Base-by-base conservation (phyloP, 2,113 vertebrate genomes). In the Actenoides hombroni region DNA sequence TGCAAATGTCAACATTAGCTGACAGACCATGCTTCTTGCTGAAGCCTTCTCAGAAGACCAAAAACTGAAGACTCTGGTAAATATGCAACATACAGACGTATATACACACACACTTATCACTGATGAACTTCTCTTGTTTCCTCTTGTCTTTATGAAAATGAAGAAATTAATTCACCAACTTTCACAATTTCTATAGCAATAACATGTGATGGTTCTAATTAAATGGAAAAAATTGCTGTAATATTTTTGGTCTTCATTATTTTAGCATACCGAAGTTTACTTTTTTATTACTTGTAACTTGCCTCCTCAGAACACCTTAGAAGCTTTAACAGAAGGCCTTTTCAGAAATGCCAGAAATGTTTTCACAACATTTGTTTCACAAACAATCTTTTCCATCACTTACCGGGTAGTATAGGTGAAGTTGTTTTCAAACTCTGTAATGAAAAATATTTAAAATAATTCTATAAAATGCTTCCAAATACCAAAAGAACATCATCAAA, bases 351-450 rank as follows among this genome's bases (percentile, higher is more conserved):
- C 31, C 69, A 73, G 33, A 91, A 57, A 33, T 11, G 21, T 53
- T 77, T 64, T 42, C 11, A 54, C 29, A 78, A 51, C 21, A 8
- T 48, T 42, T 13, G 14, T 42, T 48, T 48, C 46, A 28, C 11
- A 7, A 42, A 80, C 49, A 29, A 60, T 2, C 1, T 70, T 64
- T 73, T 73, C 46, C 7, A 70, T 77, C 60, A 97, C 98, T 98
- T 97, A 98, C 98, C 98, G 63, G 94, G 96, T 90, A 98, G 96
- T 94, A 97, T 40, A 97, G 90, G 95, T 88, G 89, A 97, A 81
- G 94, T 73, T 48, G 91, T 95, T 97, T 96, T 97, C 93, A 94
- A 94, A 92, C 77, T 96, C 98, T 98, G 94, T 86, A 96, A 94
- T 23, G 18, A 88, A 53, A 95, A 76, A 86, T 44, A 81, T 29